These are phyloP conservation scores for Rhamphomyia laevipes DNA, from an alignment of 2,888 invertebrate genomes.

Conservation along the genomic window DNA sequence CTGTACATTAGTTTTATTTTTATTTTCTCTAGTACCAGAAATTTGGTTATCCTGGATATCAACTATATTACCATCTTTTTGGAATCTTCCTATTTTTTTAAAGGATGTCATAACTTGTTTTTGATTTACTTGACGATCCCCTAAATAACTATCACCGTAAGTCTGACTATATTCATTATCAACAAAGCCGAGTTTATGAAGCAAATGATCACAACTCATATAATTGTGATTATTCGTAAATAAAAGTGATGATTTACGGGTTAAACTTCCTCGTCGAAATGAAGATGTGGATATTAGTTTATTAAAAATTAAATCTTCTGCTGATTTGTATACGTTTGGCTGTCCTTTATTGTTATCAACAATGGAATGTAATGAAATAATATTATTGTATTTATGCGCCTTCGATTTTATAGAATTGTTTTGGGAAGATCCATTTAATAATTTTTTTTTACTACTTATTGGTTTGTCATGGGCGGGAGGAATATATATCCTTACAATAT, in stretches of 20 bases:
- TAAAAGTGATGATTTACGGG: neutral
- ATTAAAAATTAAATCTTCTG: slow-evolving; percentile 12
- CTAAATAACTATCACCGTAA: no score
- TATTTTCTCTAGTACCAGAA: no score
- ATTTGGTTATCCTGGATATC: no score
- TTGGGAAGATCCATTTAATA: neutral
- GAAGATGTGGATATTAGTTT: slow-evolving; percentile 15
- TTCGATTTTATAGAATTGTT: neutral
- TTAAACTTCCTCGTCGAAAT: slow-evolving; percentile 17
- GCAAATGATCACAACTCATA: slow-evolving; percentile 17
- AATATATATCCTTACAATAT: slow-evolving; percentile 19
- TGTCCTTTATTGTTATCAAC: neutral
- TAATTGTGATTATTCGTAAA: slow-evolving; percentile 5
- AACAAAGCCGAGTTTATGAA: slow-evolving; percentile 3
- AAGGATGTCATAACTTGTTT: slow-evolving; percentile 18
- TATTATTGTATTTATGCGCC: neutral
- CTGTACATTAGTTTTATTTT: no score
- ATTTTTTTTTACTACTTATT: neutral
- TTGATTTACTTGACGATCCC: neutral
- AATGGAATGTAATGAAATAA: neutral
- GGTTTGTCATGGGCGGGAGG: slow-evolving; percentile 13
- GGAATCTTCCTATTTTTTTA: slow-evolving; percentile 15
- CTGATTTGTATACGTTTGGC: slow-evolving; percentile 12
- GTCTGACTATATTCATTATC: no score
- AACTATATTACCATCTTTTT: neutral